phyloP scores from a whole-genome alignment of 2,888 invertebrate genomes.

The Sepiola atlantica region DNA sequence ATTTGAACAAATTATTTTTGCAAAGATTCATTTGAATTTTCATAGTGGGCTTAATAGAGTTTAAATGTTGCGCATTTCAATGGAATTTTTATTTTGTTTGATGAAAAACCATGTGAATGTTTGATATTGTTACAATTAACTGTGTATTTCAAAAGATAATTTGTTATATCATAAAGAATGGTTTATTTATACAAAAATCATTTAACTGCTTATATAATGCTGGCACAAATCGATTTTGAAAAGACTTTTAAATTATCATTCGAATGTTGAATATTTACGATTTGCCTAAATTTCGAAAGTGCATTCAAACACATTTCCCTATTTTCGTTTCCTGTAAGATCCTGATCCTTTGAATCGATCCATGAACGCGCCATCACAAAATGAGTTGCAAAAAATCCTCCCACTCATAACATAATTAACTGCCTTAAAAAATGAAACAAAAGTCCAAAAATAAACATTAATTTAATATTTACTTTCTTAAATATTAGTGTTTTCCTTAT shows the following conservation, averaged over 20 bases:
- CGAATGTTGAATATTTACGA: too few species aligned
- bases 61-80: too few species aligned
- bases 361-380: not conserved
- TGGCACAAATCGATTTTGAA: not conserved
- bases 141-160: not conserved
- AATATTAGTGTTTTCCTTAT: not conserved
- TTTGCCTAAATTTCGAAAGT: not conserved
- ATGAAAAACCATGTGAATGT: too few species aligned
- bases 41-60: too few species aligned
- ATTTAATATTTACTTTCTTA: not conserved
- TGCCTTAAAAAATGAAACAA: not conserved
- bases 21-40: too few species aligned
- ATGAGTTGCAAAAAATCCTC: not conserved
- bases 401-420: not conserved
- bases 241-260: too few species aligned
- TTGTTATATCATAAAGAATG: too few species aligned
- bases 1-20: too few species aligned
- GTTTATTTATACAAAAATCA: too few species aligned
- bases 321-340: not conserved
- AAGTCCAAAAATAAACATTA: not conserved
- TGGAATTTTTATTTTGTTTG: too few species aligned
- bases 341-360: not conserved
- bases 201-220: not conserved
- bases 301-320: not conserved
- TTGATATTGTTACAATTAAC: too few species aligned